Conservation (phyloP, 1,140 invertebrate species). For the Procambarus clarkii region DNA sequence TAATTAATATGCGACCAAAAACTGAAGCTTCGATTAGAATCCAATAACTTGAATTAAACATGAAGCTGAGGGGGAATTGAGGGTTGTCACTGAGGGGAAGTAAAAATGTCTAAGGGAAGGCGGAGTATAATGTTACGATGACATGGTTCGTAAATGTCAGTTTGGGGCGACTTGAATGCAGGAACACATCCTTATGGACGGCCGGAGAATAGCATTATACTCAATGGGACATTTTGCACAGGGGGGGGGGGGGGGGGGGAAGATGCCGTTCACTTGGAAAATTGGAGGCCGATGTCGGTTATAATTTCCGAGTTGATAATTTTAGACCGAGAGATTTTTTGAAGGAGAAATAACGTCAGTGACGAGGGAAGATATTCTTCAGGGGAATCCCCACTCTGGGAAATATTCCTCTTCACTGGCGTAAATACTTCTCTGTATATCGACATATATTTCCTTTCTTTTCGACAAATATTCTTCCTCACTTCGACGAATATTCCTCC, state of each 20-base stretch:
- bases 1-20: constrained; percentile 70
- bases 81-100: constrained; percentile 50
- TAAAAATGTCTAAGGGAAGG: constrained; percentile 2
- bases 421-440: too few relatives aligned
- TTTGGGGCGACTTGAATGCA: not conserved
- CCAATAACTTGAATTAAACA: constrained; percentile 70
- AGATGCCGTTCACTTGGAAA: constrained; percentile 48
- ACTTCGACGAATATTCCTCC: not conserved
- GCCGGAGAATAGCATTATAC: not conserved
- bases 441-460: too few relatives aligned
- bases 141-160: not conserved
- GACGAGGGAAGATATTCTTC: not conserved
- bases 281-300: constrained; percentile 41
- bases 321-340: not conserved
- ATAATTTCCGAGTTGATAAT: not conserved
- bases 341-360: not conserved
- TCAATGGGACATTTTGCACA: not conserved
- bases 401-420: too few relatives aligned
- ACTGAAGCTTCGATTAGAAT: constrained; percentile 67
- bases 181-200: not conserved
- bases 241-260: not conserved
- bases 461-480: too few relatives aligned
- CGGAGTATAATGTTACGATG: constrained; percentile 39
- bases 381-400: too few relatives aligned
- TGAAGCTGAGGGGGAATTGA: constrained; percentile 48